Base-by-base conservation (phyloP, 2,888 invertebrate genomes). In the Stenurella melanura region DNA sequence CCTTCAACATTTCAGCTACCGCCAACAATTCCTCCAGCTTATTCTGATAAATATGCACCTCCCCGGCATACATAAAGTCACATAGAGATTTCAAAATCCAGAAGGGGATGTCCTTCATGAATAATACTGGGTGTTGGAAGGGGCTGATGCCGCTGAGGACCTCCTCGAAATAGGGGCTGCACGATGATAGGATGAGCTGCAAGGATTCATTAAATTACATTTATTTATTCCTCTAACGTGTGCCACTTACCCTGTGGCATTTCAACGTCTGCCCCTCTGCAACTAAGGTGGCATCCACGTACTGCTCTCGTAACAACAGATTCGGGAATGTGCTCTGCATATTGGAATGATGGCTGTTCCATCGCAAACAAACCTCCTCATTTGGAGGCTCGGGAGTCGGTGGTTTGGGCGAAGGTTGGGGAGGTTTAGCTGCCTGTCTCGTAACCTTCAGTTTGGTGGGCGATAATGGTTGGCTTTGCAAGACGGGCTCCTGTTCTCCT, bases 321-420 rank as follows among this genome's bases (percentile, higher is more conserved):
- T 85, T 88, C 1, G 91, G 91, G 82, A 92, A 91, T 2, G 90
- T 88, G n/a, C 88, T 88, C 81, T 91, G 91, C 90, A 92, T 90
- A 80, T 92, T 92, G 38, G 89, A 87, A 80, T 91, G 91, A 83
- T 92, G 91, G 76, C 91, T 91, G 86, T 92, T 92, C 92, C 92
- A 92, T 73, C 91, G 89, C 30, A 92, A 87, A 83, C 90, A 90
- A 42, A 90, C 89, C 76, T 90, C 90, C 34, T 89, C 87, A 7
- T 81, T 78, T 1, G 79, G 77, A 0, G 83, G 82, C 21, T 80
- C 75, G 12, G 79, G 74, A 0, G 73, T 75, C 7, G 74, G 75
- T 1, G 75, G 67, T 54, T 76, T 74, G n/a, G 79, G 79, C 21
- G 66, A 68, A 6, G 81, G 75, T 17, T 70, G 72, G 12, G 75